Base-by-base conservation (phyloP, 2,113 vertebrate species). In the Aplodontia rufa region DNA sequence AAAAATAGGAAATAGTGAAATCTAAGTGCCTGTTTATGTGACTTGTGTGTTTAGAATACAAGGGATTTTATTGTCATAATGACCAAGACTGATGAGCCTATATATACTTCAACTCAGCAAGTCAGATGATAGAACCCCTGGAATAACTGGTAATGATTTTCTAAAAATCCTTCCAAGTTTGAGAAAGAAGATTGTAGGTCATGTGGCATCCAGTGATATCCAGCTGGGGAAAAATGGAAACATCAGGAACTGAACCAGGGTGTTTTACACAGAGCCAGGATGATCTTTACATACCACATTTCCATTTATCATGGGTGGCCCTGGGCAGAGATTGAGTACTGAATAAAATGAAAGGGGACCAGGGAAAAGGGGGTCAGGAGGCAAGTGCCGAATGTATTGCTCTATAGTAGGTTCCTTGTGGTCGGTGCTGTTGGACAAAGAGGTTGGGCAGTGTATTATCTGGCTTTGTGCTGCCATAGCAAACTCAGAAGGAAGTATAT, bases 1-100 rank as follows among this genome's bases (percentile, higher is more conserved):
- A 45, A 80, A 90, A 92, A 30, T 8, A 71, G 40, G 20, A 91
- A 93, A 75, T 64, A 45, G 8, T 81, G 47, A 90, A 90, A 40
- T 28, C 1, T 22, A 90, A 87, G 28, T 79, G 10, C 5, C n/a
- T 79, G 6, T 37, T 60, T 49, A 76, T 55, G 32, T 20, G 87
- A 64, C 6, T 37, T 64, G 5, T 80, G 1, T 24, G 32, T 35
- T 28, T 53, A 2, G n/a, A 64, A 13, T 72, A 72, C 20, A 85
- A 95, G 1, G 11, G 9, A 66, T 30, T 75, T 2, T 37, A 47
- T 0, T 47, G 2, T 47, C 35, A 1, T 17, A 64, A 90, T 19
- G 3, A 66, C 19, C 5, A 79, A 90, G 19, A 58, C 2, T 17
- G 3, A 79, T 0, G 35, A 26, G 10, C 8, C 40, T 9, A 20